Conservation (phyloP, 1,140 invertebrate genomes). For the Thrips palmi region DNA sequence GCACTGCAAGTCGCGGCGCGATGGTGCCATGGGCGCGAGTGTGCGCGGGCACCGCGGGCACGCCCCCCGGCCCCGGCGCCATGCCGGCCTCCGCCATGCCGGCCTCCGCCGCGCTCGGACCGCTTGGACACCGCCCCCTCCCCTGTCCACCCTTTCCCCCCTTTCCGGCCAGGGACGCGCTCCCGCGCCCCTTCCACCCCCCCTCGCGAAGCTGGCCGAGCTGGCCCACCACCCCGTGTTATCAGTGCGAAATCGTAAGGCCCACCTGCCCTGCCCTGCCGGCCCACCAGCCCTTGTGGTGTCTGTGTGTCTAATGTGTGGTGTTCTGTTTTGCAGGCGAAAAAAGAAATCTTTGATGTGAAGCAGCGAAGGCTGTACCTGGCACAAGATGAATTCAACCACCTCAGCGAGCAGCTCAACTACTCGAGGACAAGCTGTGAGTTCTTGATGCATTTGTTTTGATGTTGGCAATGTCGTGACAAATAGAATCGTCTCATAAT, state of each 20-base stretch:
- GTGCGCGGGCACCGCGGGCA: too few species aligned
- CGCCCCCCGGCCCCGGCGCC: too few species aligned
- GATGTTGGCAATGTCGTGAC: neutral
- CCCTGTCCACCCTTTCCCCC: too few species aligned
- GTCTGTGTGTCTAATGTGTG: constrained; percentile 12
- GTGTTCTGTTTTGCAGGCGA: constrained; percentile 52
- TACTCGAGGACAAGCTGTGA: constrained; percentile 69
- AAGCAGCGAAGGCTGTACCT: constrained; percentile 83
- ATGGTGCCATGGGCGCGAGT: too few species aligned
- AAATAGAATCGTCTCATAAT: neutral
- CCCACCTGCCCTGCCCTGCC: neutral
- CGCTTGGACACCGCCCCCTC: too few species aligned
- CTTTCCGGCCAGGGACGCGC: neutral
- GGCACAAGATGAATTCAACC: constrained; percentile 90
- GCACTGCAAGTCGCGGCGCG: too few species aligned
- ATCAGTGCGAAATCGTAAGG: too few species aligned
- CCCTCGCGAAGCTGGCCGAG: constrained; percentile 7
- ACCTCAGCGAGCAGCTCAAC: constrained; percentile 70
- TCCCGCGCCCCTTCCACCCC: neutral
- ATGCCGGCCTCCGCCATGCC: too few species aligned
- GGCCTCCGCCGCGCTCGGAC: too few species aligned
- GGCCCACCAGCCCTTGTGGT: neutral
- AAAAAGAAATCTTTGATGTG: constrained; percentile 89
- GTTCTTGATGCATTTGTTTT: constrained; percentile 24
- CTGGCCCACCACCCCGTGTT: neutral